Conservation (phyloP, 2,113 vertebrate species). For the Synodontis membranacea region DNA sequence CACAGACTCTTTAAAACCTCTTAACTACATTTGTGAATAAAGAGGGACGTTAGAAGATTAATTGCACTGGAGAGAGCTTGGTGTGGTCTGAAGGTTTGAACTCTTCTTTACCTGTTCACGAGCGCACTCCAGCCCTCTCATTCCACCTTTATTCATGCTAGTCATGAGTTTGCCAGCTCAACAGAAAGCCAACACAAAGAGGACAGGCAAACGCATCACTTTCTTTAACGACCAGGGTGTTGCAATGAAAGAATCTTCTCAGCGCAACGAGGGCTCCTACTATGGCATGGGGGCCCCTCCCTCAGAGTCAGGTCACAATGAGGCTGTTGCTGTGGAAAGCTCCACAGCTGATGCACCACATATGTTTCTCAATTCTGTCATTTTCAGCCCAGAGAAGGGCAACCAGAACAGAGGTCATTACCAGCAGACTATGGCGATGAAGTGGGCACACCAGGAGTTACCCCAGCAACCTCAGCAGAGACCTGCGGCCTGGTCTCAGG, state of each 20-base stretch:
- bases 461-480: slow-evolving; percentile 73
- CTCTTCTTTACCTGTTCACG: slow-evolving; percentile 13
- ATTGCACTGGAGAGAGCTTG: slow-evolving; percentile 28
- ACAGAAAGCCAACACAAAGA: slow-evolving; percentile 86
- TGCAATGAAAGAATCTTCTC: slow-evolving; percentile 81
- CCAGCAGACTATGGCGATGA: slow-evolving; percentile 83
- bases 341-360: slow-evolving; percentile 70
- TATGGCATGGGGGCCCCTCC: slow-evolving; percentile 75
- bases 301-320: slow-evolving; percentile 66
- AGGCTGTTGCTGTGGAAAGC: slow-evolving; percentile 61
- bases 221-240: slow-evolving; percentile 83
- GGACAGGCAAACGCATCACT: slow-evolving; percentile 87
- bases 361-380: slow-evolving; percentile 83
- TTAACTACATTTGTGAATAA: background rate
- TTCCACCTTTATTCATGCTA: slow-evolving; percentile 66
- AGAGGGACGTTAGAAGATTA: background rate
- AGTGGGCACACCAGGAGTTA: slow-evolving; percentile 76
- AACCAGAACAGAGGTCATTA: slow-evolving; percentile 85
- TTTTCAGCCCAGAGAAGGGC: slow-evolving; percentile 85
- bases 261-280: slow-evolving; percentile 82
- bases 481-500: slow-evolving; percentile 79
- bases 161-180: slow-evolving; percentile 95
- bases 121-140: slow-evolving; percentile 14
- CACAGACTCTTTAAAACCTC: slow-evolving; percentile 26
- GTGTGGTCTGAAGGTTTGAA: slow-evolving; percentile 45